Base-by-base conservation (phyloP, 2,888 invertebrate species). In the Branchellion lobata region DNA sequence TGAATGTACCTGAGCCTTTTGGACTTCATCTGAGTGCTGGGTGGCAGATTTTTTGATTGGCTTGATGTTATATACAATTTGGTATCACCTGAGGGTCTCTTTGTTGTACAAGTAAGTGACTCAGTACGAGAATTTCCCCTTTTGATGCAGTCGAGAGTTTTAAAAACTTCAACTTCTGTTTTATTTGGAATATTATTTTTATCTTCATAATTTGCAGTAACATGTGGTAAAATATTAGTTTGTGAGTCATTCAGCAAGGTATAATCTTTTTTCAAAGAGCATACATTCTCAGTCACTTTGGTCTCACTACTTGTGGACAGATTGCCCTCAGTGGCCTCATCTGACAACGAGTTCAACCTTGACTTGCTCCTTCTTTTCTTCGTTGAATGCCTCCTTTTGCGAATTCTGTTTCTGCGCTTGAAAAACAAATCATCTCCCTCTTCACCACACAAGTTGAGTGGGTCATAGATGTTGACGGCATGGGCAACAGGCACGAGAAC, bases 381-480 rank as follows among this genome's bases (percentile, higher is more conserved):
- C 31, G 53, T 27, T 24, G 75, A 75, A 33, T 79, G 71, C 14
- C 75, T 21, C 34, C 75, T 31, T 65, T 79, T 79, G n/a, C 79
- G 51, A 27, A 77, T 83, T 83, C 83, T 82, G 74, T 85, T 85
- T 81, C 84, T 85, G 77, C 78, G 24, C 81, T 79, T 29, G 81
- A 78, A n/a, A 78, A 36, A 34, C 78, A 29, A 2, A 82, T 81
- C 57, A 76, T 82, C 84, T 77, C 86, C 86, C 76, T 87, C 86
- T 11, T 85, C 85, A 40, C 85, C 84, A 81, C 87, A 87, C 76
- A 97, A 89, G 88, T 95, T 95, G 76, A 97, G 88, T 0, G 96
- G 96, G 89, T 97, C 96, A 85, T 92, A 91, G 75, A 95, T 94
- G 86, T 96, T 95, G 47, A 93, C 93, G 75, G 96, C 96, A 86